Percentiles rank a stretch among this genome's conserved stretches.
phyloP scores from a whole-genome alignment of 1,140 invertebrate genomes.

The Drosophila takahashii region DNA sequence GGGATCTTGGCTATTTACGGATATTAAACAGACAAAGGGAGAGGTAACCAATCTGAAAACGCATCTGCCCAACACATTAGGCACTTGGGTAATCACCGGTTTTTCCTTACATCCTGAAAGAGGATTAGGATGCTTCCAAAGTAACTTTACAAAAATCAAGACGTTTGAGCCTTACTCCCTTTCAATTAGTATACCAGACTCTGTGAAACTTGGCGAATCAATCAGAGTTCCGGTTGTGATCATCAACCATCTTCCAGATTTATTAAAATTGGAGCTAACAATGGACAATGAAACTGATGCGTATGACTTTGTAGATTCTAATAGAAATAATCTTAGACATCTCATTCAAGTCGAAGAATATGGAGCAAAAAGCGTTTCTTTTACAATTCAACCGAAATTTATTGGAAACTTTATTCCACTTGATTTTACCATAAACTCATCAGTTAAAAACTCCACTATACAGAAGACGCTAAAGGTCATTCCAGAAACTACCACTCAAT shows the following conservation, averaged over 20 bases:
- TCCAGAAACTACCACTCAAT: background rate
- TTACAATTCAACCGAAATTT: background rate
- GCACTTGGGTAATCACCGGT: background rate
- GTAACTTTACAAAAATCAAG: background rate
- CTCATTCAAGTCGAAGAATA: background rate
- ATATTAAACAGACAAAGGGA: background rate
- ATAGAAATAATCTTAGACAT: background rate
- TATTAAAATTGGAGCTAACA: background rate
- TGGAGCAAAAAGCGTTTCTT: background rate
- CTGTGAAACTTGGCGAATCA: background rate
- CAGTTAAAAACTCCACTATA: background rate
- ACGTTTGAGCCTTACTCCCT: background rate
- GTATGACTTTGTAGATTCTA: background rate
- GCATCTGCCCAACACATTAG: background rate
- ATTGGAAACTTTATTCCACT: background rate
- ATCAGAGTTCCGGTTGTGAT: background rate
- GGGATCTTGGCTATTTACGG: background rate
- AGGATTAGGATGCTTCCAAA: background rate
- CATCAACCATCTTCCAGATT: background rate
- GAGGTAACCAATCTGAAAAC: background rate
- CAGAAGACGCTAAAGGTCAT: background rate
- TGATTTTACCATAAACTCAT: background rate
- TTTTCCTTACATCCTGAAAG: background rate
- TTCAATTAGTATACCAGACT: background rate
- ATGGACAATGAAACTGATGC: background rate